Percentiles rank a stretch among this genome's conserved stretches.
Conservation (phyloP, 2,888 invertebrate species). For the Polylopha cassiicola region DNA sequence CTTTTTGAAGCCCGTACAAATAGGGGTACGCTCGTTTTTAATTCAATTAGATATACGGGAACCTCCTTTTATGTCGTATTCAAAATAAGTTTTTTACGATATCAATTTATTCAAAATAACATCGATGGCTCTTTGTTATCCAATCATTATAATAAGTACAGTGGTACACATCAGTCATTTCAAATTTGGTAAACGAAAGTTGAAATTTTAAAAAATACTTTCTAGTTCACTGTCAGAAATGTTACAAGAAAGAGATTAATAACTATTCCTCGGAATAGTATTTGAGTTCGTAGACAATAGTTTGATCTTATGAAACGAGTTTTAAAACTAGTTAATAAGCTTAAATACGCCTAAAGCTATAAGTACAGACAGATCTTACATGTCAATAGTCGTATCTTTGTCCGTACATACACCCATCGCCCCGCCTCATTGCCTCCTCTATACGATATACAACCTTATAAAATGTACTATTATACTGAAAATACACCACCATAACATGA, state of each 20-base stretch:
- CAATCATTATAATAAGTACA: too few relatives aligned
- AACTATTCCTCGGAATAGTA: too few relatives aligned
- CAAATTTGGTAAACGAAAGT: too few relatives aligned
- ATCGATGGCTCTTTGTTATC: too few relatives aligned
- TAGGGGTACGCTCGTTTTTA: slow-evolving; percentile 64
- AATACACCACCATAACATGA: slow-evolving; percentile 49
- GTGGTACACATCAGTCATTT: too few relatives aligned
- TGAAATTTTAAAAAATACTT: too few relatives aligned
- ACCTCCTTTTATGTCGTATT: slow-evolving; percentile 52
- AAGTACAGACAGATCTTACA: slow-evolving; percentile 46
- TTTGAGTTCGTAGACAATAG: slow-evolving; percentile 14
- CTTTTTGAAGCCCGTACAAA: slow-evolving; percentile 53
- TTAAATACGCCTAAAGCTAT: slow-evolving; percentile 42
- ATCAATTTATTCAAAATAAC: slow-evolving; percentile 2
- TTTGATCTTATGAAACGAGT: slow-evolving; percentile 37
- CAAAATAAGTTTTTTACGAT: slow-evolving; percentile 26
- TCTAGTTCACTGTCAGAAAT: too few relatives aligned
- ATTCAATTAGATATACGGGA: slow-evolving; percentile 64
- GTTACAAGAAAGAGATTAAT: slow-evolving; percentile 10
- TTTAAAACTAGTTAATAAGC: slow-evolving; percentile 51
- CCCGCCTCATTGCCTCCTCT: slow-evolving; percentile 71
- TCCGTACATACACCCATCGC: slow-evolving; percentile 65
- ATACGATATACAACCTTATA: slow-evolving; percentile 56
- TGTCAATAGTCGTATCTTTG: slow-evolving; percentile 64
- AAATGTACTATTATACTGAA: slow-evolving; percentile 53